Conservation (phyloP, 2,797 vertebrate genomes). For the Oryzias dopingdopingensis region DNA sequence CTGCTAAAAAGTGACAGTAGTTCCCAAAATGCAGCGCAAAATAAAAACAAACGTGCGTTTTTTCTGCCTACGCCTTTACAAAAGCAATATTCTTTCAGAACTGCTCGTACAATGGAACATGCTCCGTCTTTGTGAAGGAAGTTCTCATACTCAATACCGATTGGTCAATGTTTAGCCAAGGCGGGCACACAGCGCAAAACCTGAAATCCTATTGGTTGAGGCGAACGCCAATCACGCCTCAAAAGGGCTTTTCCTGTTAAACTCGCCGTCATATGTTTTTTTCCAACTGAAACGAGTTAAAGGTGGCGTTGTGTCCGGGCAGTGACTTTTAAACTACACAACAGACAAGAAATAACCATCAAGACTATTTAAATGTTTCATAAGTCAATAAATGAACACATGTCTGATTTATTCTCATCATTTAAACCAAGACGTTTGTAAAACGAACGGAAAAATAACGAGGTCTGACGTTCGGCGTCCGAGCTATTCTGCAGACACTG, state of each 20-base stretch:
- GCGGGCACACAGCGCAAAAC: constrained; percentile 17
- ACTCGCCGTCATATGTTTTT: constrained; percentile 53
- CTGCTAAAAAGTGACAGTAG: neutral
- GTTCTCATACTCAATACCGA: constrained; percentile 34
- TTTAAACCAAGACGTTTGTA: no score
- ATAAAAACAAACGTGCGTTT: constrained; percentile 17
- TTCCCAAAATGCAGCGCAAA: neutral
- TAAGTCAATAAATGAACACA: no score
- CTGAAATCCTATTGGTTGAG: constrained; percentile 37
- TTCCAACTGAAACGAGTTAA: constrained; percentile 35
- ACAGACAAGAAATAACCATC: neutral
- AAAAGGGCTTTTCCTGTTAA: constrained; percentile 68
- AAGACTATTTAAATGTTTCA: no score
- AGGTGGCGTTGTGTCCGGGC: constrained; percentile 20
- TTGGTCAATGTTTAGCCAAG: constrained; percentile 40
- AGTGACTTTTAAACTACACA: constrained; percentile 2
- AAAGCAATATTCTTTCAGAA: constrained; percentile 54
- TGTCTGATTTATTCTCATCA: no score
- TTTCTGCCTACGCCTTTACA: constrained; percentile 18
- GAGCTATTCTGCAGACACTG: no score
- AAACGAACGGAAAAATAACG: no score
- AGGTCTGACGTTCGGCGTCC: no score
- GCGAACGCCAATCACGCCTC: constrained; percentile 27
- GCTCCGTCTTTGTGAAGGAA: constrained; percentile 80
- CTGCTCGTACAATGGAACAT: constrained; percentile 71